Conservation (phyloP, 1,140 invertebrate species). For the Neuroterus valhalla region DNA sequence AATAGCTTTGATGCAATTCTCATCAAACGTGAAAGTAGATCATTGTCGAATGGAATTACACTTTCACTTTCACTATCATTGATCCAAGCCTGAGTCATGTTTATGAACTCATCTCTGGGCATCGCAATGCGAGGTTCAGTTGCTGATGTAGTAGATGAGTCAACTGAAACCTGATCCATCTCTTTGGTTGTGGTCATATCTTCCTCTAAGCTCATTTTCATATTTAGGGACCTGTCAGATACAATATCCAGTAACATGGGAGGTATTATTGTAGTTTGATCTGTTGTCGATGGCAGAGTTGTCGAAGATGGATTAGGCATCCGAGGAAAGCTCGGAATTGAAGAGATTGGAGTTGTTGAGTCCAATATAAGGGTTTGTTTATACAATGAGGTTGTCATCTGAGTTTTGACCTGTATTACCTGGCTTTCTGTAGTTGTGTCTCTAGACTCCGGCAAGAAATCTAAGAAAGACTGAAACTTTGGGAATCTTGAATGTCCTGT, state of each 20-base stretch:
- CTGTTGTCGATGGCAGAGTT: background rate
- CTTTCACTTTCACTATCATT: slow-evolving; percentile 20
- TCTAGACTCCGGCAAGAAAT: slow-evolving; percentile 40
- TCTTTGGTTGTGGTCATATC: background rate
- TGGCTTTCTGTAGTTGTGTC: slow-evolving; percentile 35
- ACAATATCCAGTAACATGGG: background rate
- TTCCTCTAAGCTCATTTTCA: background rate
- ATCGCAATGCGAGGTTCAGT: background rate
- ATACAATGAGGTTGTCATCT: slow-evolving; percentile 27
- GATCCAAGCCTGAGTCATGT: slow-evolving; percentile 14
- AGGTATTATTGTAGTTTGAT: background rate
- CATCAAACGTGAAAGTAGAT: slow-evolving; percentile 35
- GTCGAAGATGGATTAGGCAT: too few relatives aligned
- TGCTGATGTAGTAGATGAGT: background rate
- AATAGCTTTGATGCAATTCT: slow-evolving; percentile 34
- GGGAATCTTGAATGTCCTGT: slow-evolving; percentile 7
- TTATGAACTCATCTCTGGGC: slow-evolving; percentile 4
- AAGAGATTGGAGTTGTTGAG: background rate
- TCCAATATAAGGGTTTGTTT: background rate
- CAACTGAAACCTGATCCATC: background rate
- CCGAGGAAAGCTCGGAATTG: background rate
- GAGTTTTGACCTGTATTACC: slow-evolving; percentile 28
- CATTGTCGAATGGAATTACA: slow-evolving; percentile 29
- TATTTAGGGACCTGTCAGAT: background rate
- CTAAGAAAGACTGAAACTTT: slow-evolving; percentile 32